Evolutionary conservation across 2,113 vertebrate species (phyloP), one percentile per base, ranked within the genome.

Genomic region (Australoheros scitulus): DNA sequence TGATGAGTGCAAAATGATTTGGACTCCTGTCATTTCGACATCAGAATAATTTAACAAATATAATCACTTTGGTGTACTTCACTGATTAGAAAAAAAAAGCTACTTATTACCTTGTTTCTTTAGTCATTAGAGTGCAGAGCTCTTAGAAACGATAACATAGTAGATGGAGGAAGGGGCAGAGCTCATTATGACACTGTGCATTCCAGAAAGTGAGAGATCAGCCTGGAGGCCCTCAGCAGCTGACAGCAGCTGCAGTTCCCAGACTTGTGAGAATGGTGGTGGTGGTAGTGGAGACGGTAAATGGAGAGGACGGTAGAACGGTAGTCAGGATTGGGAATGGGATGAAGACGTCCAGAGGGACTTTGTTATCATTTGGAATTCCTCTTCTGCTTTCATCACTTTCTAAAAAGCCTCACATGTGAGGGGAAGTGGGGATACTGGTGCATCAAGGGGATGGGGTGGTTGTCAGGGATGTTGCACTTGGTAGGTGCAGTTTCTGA

Each of bases 181-280:
- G 80, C 89, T 94, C 90, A 89, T 94, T 94, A 92, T 88, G 81
- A 86, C 84, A 77, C 75, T 6, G 75, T 43, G 14, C 88, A 91
- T 92, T 91, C 89, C 84, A 83, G 72, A 88, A 88, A 95, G 90
- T 87, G 87, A 92, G 92, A 91, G 88, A 92, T 93, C 91, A 94
- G 88, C 84, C 94, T 89, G 80, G 81, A 88, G 89, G 90, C 84
- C 90, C 82, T 80, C 59, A 14, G 91, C 90, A 91, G 89, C 88
- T 93, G 93, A 92, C 91, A 90, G 91, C 88, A 91, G 88, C 89
- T 90, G 91, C 75, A 87, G 91, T 91, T 90, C 65, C 74, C 59
- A 77, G 87, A 74, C 79, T 79, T 78, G 11, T 82, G 86, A 83
- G 38, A 78, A 68, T 32, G 70, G 65, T 70, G 84, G 82, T 58